Base-by-base conservation (phyloP, 2,888 invertebrate species). In the Aspidiotus rigidus region DNA sequence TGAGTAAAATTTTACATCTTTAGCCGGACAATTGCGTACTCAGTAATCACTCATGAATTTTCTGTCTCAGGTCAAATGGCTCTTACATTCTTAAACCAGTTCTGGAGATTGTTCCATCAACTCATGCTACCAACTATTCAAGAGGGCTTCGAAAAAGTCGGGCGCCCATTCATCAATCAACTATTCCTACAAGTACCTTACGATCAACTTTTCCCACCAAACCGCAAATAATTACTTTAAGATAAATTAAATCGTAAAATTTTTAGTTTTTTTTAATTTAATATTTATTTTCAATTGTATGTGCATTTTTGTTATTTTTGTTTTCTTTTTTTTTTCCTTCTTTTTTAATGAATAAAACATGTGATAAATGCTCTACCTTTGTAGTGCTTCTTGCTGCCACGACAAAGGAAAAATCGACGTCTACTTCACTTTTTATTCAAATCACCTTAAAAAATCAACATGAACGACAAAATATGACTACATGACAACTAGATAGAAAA, bases 61-160 rank as follows among this genome's bases (percentile, higher is more conserved):
- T 16, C n/a, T 10, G 7, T 81, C 82, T 63, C 79, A 85, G 85
- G 81, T 71, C 79, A 80, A 55, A 77, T 83, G 40, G 84, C 83
- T 7, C 76, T 80, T 62, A 76, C 76, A 39, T 82, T 85, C 72
- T 79, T 81, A 1, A 85, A 85, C 73, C 80, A 82, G 69, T 84
- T 84, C 75, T 86, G 86, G 86, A 80, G 82, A 72, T 73, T 80
- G 2, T 74, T 85, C 49, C 85, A 85, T 75, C 80, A 79, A 41
- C 81, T 82, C 73, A 76, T 85, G 74, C 75, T 85, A 64, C 85
- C 85, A 0, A 79, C 78, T 64, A 80, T 82, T 7, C 80, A 83
- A 72, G 77, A 79, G 16, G 80, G 79, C 73, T 85, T 84, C 83
- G 82, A 84, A 73, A 79, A 77, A 74, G 78, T 79, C 42, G 80